Conservation (phyloP, 2,888 invertebrate species). For the Limnephilus rhombicus region DNA sequence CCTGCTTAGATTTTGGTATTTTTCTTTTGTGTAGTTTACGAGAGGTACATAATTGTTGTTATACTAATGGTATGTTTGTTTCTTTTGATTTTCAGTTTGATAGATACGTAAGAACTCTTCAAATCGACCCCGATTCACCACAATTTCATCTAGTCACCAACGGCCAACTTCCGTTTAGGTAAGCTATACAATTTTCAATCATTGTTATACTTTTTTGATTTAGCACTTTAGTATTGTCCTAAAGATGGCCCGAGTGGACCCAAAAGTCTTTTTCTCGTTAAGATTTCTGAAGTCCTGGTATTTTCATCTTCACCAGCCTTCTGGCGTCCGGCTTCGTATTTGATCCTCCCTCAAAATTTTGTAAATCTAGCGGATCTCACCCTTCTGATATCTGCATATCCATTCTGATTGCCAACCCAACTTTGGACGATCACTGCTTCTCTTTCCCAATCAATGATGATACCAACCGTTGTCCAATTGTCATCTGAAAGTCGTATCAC, state of each 20-base stretch:
- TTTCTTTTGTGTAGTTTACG: too few relatives aligned
- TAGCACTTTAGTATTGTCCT: neutral
- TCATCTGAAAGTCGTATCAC: neutral
- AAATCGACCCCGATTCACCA: slow-evolving; percentile 81
- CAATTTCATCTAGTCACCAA: slow-evolving; percentile 85
- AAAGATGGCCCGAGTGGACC: neutral
- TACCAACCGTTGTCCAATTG: neutral
- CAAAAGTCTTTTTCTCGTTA: neutral
- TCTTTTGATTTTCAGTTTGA: slow-evolving; percentile 82
- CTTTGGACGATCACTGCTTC: neutral
- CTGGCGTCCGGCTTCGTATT: neutral
- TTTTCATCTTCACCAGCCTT: neutral
- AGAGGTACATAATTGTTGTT: slow-evolving; percentile 64
- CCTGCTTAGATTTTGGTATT: too few relatives aligned
- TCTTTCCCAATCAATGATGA: neutral
- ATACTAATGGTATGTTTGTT: slow-evolving; percentile 53
- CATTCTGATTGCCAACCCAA: too few relatives aligned
- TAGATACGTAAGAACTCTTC: slow-evolving; percentile 84
- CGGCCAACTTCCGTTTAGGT: slow-evolving; percentile 83
- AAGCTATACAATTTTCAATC: neutral
- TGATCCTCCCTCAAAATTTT: too few relatives aligned
- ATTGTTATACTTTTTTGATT: neutral
- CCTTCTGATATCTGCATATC: too few relatives aligned
- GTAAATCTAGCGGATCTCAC: too few relatives aligned
- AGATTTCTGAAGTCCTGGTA: neutral